Evolutionary conservation across 2,797 vertebrate species (phyloP), one percentile per base, ranked within the genome.

Genomic region (Lepus townsendii): DNA sequence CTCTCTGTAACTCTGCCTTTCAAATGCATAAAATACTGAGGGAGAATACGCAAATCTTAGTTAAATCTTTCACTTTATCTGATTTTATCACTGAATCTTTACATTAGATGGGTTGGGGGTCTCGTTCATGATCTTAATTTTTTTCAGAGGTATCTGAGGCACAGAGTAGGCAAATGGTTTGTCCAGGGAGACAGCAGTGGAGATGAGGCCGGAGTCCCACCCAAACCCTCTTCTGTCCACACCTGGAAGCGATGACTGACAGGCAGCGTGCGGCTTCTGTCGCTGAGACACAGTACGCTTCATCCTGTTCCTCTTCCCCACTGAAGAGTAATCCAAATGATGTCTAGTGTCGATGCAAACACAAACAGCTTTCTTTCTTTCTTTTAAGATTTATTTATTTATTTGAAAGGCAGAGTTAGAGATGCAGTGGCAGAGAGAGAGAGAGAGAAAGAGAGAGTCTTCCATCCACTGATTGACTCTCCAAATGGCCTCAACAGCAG

Each of bases 41-140:
- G 73, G n/a, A 83, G 24, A 77, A 73, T 65, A 35, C 42, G 30
- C 30, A 80, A 10, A 86, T 93, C 84, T 83, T 83, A 50, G 92
- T 71, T 16, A 54, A 83, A 90, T 4, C 2, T 63, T 85, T 77
- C 77, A 60, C 24, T 84, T 95, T 78, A 22, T 83, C 20, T 92
- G 26, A 79, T 79, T 89, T 91, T 79, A 50, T 82, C 82, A 16
- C 50, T 94, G 26, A 17, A 38, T 2, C n/a, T 79, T 80, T 71
- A 32, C 4, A 27, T 73, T 47, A n/a, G 30, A 8, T 9, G 62
- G 54, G 9, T 19, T 83, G 27, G 30, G 42, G 42, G 11, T 13
- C 7, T 42, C 77, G 91, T 75, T 71, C 3, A 24, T 19, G 80
- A 75, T 57, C 42, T 65, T 4, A 20, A 3, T 32, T 24, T 75